phyloP scores from a whole-genome alignment of 2,113 vertebrate genomes.

The Donacobius atricapilla region DNA sequence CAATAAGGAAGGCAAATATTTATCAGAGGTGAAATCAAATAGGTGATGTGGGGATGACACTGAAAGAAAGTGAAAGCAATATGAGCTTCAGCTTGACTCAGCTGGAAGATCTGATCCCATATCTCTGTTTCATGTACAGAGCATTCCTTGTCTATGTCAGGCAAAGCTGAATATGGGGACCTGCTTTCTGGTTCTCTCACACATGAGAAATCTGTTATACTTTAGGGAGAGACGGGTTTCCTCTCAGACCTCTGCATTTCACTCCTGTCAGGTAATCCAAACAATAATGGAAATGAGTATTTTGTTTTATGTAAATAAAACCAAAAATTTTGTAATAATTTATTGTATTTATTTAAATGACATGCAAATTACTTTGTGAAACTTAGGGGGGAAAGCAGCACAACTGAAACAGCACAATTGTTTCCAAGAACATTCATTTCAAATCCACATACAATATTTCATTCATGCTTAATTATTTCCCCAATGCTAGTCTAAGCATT shows the following conservation, averaged over 20 bases:
- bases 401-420: conserved; percentile 44
- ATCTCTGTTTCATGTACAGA: background rate
- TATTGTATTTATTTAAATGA: conserved; percentile 54
- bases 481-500: conserved; percentile 24
- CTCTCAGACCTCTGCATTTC: background rate
- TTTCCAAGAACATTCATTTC: conserved; percentile 49
- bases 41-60: background rate
- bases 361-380: conserved; percentile 56
- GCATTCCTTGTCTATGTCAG: background rate
- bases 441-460: conserved; percentile 45
- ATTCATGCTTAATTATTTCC: conserved; percentile 55
- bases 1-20: background rate
- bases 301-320: conserved; percentile 59
- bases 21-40: background rate
- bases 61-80: background rate
- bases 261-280: conserved; percentile 6
- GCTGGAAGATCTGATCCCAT: background rate
- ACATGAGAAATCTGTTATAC: background rate
- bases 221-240: background rate
- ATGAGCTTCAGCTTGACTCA: background rate
- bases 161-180: background rate
- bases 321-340: conserved; percentile 35
- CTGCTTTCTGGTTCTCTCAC: background rate
- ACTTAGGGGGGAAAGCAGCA: conserved; percentile 23
- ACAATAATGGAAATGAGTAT: conserved; percentile 26